Evolutionary conservation across 2,113 vertebrate genomes (phyloP), one percentile per base, ranked within the genome.

Genomic region (Rallus limicola): DNA sequence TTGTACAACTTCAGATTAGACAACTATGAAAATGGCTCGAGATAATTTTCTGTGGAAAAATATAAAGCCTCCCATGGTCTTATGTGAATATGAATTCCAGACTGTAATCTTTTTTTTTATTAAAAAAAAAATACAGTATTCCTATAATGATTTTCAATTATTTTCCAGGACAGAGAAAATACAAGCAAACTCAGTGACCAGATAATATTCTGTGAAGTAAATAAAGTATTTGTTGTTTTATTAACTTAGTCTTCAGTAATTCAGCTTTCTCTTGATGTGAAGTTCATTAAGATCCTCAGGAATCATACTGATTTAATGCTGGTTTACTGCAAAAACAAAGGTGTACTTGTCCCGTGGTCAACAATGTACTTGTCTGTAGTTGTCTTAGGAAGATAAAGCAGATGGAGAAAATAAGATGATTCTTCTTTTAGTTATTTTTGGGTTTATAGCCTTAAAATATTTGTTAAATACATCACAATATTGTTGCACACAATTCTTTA

Each of bases 11-110:
- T 92, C 92, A 86, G 44, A 79, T 48, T 52, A 46, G 55, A 46
- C 28, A 80, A 4, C 25, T 20, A 63, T 5, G 5, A 52, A 88
- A 82, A 71, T 13, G 4, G 13, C 60, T 58, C 0, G 1, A 81
- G 28, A 82, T 36, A 34, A 21, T 94, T 97, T 92, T 94, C 40
- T 42, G 14, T 52, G 46, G 55, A 67, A 62, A 86, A 84, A 38
- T 28, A 72, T 25, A 72, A 64, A 84, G 1, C 9, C 13, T 77
- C 42, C 40, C 13, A 23, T 62, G 11, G 13, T 33, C 50, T 92
- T 56, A 23, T 6, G 5, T 64, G 19, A 68, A 31, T 36, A 94
- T 18, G 25, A 88, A 72, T 82, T 95, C 52, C 40, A 74, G 24
- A 52, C n/a, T 90, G 5, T 25, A 52, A 0, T 4, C 2, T 26